Evolutionary conservation across 2,888 invertebrate genomes (phyloP).

Genomic region (Peribatodes rhomboidaria): DNA sequence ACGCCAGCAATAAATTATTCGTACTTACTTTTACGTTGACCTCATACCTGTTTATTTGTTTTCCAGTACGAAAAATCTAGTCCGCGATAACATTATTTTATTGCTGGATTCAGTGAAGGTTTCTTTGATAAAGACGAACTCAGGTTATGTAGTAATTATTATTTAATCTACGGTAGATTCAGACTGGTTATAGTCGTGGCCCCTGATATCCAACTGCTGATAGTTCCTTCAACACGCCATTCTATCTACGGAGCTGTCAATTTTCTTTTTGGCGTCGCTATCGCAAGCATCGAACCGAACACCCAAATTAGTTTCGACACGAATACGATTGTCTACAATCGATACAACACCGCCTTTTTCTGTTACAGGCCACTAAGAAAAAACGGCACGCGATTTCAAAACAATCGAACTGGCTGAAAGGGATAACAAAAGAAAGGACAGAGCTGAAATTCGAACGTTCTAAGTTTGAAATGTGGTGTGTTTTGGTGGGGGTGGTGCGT

Average conservation of each 20-base stretch:
- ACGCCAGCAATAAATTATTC: conserved; percentile 55
- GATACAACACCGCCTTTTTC: conserved; percentile 78
- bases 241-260: conserved; percentile 63
- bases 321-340: conserved; percentile 73
- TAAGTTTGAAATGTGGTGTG: conserved; percentile 50
- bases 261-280: conserved; percentile 76
- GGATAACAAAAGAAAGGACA: conserved; percentile 42
- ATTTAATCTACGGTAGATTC: conserved; percentile 2
- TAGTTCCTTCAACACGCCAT: conserved; percentile 35
- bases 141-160: conserved; percentile 10
- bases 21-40: conserved; percentile 25
- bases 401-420: conserved; percentile 62
- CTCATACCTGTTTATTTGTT: conserved; percentile 35
- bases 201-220: conserved; percentile 23
- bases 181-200: conserved; percentile 22
- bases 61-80: conserved; percentile 21
- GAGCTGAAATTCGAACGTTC: conserved; percentile 59
- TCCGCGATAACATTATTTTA: conserved; percentile 34
- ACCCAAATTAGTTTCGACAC: conserved; percentile 84
- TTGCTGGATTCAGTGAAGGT: conserved; percentile 24
- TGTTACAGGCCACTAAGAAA: conserved; percentile 69
- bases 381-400: conserved; percentile 73
- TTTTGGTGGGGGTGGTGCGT: conserved; percentile 24
- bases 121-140: conserved; percentile 26
- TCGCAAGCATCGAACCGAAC: conserved; percentile 74